A percentile compares a stretch with the other conserved stretches of the same genome.
Evolutionary conservation across 2,113 vertebrate species (phyloP).

Genomic region (Sapayoa aenigma): DNA sequence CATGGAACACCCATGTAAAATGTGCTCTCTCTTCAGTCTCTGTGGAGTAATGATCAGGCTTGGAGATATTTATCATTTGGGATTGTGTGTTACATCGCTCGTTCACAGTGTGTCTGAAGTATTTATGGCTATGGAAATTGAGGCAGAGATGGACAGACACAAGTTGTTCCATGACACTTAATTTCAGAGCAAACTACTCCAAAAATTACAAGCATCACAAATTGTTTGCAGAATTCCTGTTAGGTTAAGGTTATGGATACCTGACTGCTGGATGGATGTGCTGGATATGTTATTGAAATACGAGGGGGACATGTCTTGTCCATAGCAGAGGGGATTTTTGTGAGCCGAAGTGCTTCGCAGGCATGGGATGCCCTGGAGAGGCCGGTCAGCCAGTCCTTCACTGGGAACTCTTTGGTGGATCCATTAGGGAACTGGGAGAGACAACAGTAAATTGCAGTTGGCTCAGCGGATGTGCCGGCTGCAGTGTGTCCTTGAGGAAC

Average conservation of each 20-base stretch:
- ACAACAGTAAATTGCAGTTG: not conserved
- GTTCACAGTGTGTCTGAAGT: conserved; percentile 16
- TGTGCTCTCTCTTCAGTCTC: not conserved
- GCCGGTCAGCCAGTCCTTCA: not conserved
- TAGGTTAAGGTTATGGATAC: not conserved
- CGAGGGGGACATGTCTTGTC: not conserved
- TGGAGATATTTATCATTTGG: not conserved
- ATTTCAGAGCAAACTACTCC: conserved; percentile 32
- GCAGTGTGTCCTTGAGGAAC: conserved; percentile 22
- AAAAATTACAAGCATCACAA: conserved; percentile 18
- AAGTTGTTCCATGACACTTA: conserved; percentile 23
- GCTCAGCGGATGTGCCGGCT: not conserved
- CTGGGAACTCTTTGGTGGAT: not conserved
- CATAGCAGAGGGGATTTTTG: not conserved
- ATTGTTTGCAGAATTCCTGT: not conserved
- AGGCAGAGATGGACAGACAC: not conserved
- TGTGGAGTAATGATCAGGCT: not conserved
- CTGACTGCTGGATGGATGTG: not conserved
- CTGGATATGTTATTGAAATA: not conserved
- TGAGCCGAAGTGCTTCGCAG: not conserved
- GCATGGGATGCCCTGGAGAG: fast-evolving
- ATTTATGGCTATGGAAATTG: conserved; percentile 9
- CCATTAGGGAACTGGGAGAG: not conserved
- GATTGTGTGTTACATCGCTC: not conserved
- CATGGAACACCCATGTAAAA: not conserved